Percentiles rank a stretch among this genome's conserved stretches.
These are phyloP conservation scores for Taxidea taxus DNA, from an alignment of 2,113 vertebrate genomes.

Conservation along the genomic window DNA sequence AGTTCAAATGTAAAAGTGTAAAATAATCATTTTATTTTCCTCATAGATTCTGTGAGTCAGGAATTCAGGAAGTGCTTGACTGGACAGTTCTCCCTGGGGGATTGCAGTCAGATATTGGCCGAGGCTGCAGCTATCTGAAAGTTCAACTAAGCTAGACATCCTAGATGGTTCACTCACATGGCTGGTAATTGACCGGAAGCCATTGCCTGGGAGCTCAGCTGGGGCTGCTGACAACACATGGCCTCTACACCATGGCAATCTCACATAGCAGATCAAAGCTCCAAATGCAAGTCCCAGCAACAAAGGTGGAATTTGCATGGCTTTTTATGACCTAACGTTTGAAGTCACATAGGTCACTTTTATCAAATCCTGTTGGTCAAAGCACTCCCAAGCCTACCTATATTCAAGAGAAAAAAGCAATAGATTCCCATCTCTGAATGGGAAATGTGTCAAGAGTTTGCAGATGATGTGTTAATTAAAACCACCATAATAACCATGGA, in stretches of 20 bases:
- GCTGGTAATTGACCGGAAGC: not conserved
- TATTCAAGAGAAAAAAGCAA: not conserved
- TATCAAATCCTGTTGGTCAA: not conserved
- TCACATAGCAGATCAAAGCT: not conserved
- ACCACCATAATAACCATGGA: not conserved
- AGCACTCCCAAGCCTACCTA: not conserved
- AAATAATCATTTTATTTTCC: not conserved
- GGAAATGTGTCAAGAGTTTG: not conserved
- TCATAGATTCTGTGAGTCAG: not conserved
- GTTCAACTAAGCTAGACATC: not conserved
- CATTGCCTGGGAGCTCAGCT: not conserved
- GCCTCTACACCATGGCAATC: fast-evolving
- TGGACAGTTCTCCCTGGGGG: not conserved
- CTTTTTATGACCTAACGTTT: not conserved
- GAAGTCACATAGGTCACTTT: not conserved
- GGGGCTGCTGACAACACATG: not conserved
- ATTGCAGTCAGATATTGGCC: not conserved
- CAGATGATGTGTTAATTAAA: not conserved
- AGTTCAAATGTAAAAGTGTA: not conserved
- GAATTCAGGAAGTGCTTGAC: not conserved
- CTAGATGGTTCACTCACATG: fast-evolving
- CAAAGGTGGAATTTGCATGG: not conserved
- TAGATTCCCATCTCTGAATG: not conserved
- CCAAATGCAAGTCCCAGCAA: not conserved
- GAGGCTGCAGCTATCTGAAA: not conserved